A percentile compares a stretch with the other conserved stretches of the same genome.
phyloP scores from a whole-genome alignment of 1,140 invertebrate genomes.

The Battus philenor region DNA sequence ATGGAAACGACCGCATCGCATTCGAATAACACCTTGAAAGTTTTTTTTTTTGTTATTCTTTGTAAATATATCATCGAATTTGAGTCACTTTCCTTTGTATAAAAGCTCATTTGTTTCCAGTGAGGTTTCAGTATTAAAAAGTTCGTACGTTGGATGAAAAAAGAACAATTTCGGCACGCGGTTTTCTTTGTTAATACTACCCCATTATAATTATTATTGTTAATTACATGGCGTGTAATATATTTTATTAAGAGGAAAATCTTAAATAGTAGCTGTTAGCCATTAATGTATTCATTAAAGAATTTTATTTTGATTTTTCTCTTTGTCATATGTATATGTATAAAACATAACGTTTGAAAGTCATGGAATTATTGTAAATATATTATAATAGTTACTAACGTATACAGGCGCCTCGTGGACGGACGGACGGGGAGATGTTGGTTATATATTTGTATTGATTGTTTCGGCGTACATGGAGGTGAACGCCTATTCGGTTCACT shows the following conservation, averaged over 20 bases:
- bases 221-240: constrained; percentile 66
- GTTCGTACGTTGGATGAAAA: constrained; percentile 22
- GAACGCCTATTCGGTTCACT: constrained; percentile 41
- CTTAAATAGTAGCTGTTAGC: constrained; percentile 72
- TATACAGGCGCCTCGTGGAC: constrained; percentile 44
- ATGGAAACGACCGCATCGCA: constrained; percentile 41
- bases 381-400: constrained; percentile 62
- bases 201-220: constrained; percentile 48
- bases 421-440: constrained; percentile 30
- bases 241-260: constrained; percentile 73
- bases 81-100: constrained; percentile 48
- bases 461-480: constrained; percentile 43
- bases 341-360: constrained; percentile 65
- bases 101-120: constrained; percentile 53
- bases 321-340: constrained; percentile 68
- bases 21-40: constrained; percentile 32
- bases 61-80: constrained; percentile 64
- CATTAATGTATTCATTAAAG: constrained; percentile 73
- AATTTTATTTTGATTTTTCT: constrained; percentile 73
- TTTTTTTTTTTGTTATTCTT: constrained; percentile 63
- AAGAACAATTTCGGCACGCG: constrained; percentile 30
- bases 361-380: constrained; percentile 68
- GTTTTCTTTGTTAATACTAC: constrained; percentile 55
- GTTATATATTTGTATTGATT: constrained; percentile 64
- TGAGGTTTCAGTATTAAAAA: constrained; percentile 62